Conservation (phyloP, 2,888 invertebrate genomes). For the Odontothrips loti region DNA sequence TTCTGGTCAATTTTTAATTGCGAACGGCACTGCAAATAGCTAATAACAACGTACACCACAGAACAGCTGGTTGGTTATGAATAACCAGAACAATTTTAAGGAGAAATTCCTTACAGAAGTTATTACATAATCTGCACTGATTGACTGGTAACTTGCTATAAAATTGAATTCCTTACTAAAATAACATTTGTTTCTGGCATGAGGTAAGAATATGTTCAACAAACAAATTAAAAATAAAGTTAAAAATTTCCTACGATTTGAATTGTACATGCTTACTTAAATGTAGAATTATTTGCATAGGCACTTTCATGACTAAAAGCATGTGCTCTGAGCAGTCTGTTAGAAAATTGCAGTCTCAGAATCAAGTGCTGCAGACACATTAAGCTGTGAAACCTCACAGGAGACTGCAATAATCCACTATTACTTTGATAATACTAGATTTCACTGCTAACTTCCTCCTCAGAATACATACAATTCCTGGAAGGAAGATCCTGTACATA, state of each 20-base stretch:
- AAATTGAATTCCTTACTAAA: constrained; percentile 1
- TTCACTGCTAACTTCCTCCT: neutral
- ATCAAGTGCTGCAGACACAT: neutral
- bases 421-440: constrained; percentile 1
- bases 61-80: no score
- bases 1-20: neutral
- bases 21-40: neutral
- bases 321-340: constrained; percentile 24
- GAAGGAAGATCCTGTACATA: neutral
- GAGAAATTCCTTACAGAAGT: no score
- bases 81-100: no score
- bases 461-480: neutral
- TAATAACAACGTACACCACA: no score
- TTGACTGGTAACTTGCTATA: neutral
- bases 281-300: neutral
- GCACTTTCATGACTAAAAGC: constrained; percentile 22
- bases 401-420: constrained; percentile 5
- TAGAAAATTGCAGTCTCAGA: neutral
- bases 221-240: constrained; percentile 18
- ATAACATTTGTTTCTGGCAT: constrained; percentile 10
- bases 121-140: neutral
- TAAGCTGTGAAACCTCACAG: neutral
- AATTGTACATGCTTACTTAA: neutral
- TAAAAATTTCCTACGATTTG: neutral
- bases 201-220: constrained; percentile 5